A percentile compares a stretch with the other conserved stretches of the same genome.
Conservation (phyloP, 2,797 vertebrate genomes). For the Malacoctenus gilli region DNA sequence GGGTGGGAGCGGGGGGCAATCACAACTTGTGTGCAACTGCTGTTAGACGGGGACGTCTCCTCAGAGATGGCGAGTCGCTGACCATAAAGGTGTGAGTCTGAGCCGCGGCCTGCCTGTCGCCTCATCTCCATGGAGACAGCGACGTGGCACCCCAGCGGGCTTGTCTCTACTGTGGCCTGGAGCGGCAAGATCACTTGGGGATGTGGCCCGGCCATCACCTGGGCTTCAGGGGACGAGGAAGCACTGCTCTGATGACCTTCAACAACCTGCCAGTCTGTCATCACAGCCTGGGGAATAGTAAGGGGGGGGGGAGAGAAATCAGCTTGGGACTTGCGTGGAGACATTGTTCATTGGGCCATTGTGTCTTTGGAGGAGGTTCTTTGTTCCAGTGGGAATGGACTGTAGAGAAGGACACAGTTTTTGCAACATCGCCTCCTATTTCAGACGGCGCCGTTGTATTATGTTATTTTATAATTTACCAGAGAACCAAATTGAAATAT, state of each 20-base stretch:
- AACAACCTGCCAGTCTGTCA: constrained; percentile 82
- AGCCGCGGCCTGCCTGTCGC: constrained; percentile 81
- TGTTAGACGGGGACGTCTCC: constrained; percentile 78
- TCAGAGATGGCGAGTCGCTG: constrained; percentile 83
- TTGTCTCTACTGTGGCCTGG: constrained; percentile 70
- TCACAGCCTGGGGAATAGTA: constrained; percentile 65
- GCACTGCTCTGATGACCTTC: constrained; percentile 75
- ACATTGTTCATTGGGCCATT: constrained; percentile 65
- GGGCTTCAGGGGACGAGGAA: constrained; percentile 72
- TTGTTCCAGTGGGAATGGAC: constrained; percentile 51
- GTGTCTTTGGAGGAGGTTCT: constrained; percentile 54
- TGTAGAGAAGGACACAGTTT: constrained; percentile 38
- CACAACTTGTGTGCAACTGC: constrained; percentile 82
- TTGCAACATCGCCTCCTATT: constrained; percentile 19
- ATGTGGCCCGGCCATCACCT: constrained; percentile 75
- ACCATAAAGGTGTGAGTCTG: constrained; percentile 88
- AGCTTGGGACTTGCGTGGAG: constrained; percentile 61
- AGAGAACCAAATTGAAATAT: constrained; percentile 38
- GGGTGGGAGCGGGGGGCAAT: constrained; percentile 56
- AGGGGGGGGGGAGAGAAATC: constrained; percentile 55
- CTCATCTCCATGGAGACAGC: constrained; percentile 77
- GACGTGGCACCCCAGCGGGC: constrained; percentile 68
- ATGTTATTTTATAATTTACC: constrained; percentile 27
- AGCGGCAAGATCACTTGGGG: constrained; percentile 72
- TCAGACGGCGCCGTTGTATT: constrained; percentile 11